Base-by-base conservation (phyloP, 2,113 vertebrate species). In the Tylochromis polylepis region DNA sequence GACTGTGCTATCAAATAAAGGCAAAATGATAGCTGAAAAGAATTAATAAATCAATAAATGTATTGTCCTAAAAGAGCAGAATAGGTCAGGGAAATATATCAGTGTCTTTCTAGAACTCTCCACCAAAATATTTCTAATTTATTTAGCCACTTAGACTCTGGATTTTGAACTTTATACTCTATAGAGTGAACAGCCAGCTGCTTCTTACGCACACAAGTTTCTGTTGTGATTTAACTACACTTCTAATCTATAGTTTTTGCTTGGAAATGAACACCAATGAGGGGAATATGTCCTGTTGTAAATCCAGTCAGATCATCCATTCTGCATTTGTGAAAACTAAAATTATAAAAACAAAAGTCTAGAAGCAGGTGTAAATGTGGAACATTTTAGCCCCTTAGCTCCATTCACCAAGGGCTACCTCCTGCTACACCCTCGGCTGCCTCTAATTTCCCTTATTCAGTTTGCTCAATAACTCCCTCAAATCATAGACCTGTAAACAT, bases 271-370 rank as follows among this genome's bases (percentile, higher is more conserved):
- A 41, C 1, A 12, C 36, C 36, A 38, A 41, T 67, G 7, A 1
- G 0, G 0, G 4, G 4, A 15, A 15, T 41, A 4, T 22, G n/a
- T 67, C 36, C 36, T 15, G 36, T 24, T 41, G 22, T 43, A 24
- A 70, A 41, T 70, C 34, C 36, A 67, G 22, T 67, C 6, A 41
- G 34, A 67, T 41, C 36, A 67, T 38, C 62, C 36, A 2, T 41
- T 67, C 41, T 34, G n/a, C 34, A 67, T 41, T 24, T 67, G 36
- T 67, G 36, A 41, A 67, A 38, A 67, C 14, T 41, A 14, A 2
- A 67, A 41, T 38, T 14, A 0, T 22, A 14, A 0, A 67, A 22
- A n/a, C n/a, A n/a, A n/a, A 67, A 67, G 36, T 43, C 1, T 24
- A 70, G 36, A 43, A 70, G 62, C 36, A 24, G n/a, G 36, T 15